phyloP scores from a whole-genome alignment of 2,113 vertebrate species.

The Trinectes maculatus region DNA sequence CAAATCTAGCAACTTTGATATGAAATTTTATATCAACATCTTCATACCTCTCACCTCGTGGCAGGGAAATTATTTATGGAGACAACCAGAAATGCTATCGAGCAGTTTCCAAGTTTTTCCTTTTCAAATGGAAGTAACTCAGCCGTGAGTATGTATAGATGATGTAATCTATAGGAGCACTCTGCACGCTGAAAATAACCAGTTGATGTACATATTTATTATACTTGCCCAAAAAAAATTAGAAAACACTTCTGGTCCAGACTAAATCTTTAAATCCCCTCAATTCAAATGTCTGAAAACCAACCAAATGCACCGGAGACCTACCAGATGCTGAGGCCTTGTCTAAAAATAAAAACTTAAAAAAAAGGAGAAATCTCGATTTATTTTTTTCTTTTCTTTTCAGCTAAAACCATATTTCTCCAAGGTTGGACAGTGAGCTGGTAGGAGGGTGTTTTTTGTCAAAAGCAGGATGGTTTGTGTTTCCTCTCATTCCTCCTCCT shows the following conservation, averaged over 20 bases:
- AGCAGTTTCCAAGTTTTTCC: neutral
- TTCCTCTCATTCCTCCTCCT: constrained; percentile 53
- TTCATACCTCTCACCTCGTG: neutral
- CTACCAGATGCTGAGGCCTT: constrained; percentile 48
- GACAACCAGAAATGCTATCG: neutral
- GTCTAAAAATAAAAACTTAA: constrained; percentile 22
- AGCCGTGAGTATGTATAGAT: neutral
- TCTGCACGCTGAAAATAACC: constrained; percentile 50
- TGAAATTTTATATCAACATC: constrained; percentile 16
- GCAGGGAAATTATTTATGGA: neutral
- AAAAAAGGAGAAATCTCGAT: constrained; percentile 33
- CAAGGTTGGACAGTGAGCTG: constrained; percentile 63
- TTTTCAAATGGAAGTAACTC: constrained; percentile 6
- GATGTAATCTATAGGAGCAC: neutral
- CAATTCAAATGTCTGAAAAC: constrained; percentile 46
- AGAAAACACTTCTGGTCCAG: constrained; percentile 38
- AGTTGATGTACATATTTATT: constrained; percentile 32
- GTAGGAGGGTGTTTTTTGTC: constrained; percentile 65
- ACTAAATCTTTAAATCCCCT: constrained; percentile 53
- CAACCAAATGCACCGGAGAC: constrained; percentile 49
- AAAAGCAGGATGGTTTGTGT: constrained; percentile 67
- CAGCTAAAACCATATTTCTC: constrained; percentile 58
- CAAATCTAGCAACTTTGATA: constrained; percentile 21
- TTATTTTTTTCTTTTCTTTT: constrained; percentile 48
- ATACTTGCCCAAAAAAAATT: constrained; percentile 37